Base-by-base conservation (phyloP, 2,113 vertebrate species). In the Odocoileus hemionus region DNA sequence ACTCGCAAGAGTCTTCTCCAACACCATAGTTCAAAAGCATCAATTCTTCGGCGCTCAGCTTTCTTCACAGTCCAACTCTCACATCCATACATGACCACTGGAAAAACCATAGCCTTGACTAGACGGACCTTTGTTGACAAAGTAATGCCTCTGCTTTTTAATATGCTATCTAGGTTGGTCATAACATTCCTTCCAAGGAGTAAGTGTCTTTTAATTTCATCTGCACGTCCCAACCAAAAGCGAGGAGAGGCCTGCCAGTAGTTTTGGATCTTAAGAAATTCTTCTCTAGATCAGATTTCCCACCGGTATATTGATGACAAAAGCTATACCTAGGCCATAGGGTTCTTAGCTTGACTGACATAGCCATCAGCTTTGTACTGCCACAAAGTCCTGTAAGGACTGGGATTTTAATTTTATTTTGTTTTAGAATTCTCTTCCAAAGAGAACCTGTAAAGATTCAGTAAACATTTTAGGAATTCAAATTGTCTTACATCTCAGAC, bases 391-490 rank as follows among this genome's bases (percentile, higher is more conserved):
- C 17, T 58, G 0, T 39, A 39, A 87, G 15, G 33, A 88, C 36
- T 76, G 8, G 19, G n/a, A n/a, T 87, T 26, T 39, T 33, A 60
- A 39, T 50, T 60, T 43, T 88, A 11, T 79, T 86, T 33, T 45
- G 14, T 58, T 89, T n/a, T 70, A 90, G 52, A 84, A 93, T 84
- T 36, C 47, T 58, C 50, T 78, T 92, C 17, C 26, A 57, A 70
- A 36, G 2, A 70, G 33, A 60, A 86, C 58, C 58, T 33, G 7
- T 86, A 64, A 74, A 47, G 14, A 84, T 67, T 80, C 80, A 87
- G 74, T 94, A 82, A 78, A 43, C 39, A 10, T 64, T 45, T 55
- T 26, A 47, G 47, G 64, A 78, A 54, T 89, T 92, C 57, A 70
- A 88, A 16, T 83, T 64, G 16, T 60, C 85, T 74, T 70, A 23